A percentile compares a stretch with the other conserved stretches of the same genome.
Conservation (phyloP, 2,113 vertebrate species). For the Sialia sialis region DNA sequence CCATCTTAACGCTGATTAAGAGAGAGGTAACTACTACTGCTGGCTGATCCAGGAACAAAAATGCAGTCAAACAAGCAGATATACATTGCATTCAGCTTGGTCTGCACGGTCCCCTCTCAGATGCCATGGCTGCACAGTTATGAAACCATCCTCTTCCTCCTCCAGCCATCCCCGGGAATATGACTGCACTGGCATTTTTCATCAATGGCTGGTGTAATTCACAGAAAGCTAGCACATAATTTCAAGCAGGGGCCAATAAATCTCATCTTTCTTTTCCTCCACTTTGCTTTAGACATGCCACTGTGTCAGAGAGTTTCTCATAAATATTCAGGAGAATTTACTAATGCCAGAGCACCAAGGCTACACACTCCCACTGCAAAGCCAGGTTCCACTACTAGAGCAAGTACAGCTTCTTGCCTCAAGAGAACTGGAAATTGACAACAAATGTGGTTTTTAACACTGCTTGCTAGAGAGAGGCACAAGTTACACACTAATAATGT, state of each 20-base stretch:
- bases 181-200: neutral
- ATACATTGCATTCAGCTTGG: accelerated
- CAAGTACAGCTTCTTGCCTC: neutral
- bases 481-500: neutral
- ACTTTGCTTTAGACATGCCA: neutral
- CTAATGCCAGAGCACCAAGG: neutral
- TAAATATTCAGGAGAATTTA: neutral
- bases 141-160: neutral
- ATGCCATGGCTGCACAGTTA: neutral
- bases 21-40: neutral
- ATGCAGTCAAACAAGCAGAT: neutral
- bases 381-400: neutral
- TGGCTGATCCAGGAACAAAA: neutral
- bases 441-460: neutral
- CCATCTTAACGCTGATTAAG: neutral
- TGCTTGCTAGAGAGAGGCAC: neutral
- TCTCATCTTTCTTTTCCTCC: neutral
- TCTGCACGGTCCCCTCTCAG: neutral
- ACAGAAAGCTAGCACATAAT: neutral
- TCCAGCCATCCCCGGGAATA: neutral
- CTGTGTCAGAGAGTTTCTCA: neutral
- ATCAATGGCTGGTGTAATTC: neutral
- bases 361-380: neutral
- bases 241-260: neutral
- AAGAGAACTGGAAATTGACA: neutral